phyloP scores from a whole-genome alignment of 1,140 invertebrate species.

The Oncopeltus fasciatus region DNA sequence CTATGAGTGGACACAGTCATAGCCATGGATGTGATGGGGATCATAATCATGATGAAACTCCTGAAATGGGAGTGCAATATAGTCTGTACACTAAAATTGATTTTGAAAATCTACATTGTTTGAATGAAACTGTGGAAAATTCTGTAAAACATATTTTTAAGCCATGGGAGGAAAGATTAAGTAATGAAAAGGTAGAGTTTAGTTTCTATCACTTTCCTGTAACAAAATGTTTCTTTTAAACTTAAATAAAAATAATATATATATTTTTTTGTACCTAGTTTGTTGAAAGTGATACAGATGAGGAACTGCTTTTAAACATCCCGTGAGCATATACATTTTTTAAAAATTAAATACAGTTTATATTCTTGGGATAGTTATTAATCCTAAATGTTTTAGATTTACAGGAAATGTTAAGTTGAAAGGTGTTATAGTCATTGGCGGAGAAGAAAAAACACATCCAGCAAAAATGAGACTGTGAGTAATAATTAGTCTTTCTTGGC shows the following conservation, averaged over 20 bases:
- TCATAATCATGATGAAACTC: conserved; percentile 41
- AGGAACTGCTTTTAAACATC: conserved; percentile 88
- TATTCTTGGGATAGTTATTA: too few species aligned
- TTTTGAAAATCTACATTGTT: conserved; percentile 70
- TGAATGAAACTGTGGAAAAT: conserved; percentile 75
- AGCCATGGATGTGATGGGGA: conserved; percentile 24
- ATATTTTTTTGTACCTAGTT: conserved; percentile 41
- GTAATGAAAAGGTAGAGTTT: conserved; percentile 49
- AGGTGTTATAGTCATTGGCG: conserved; percentile 79
- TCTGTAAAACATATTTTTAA: conserved; percentile 82
- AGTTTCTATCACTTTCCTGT: not conserved
- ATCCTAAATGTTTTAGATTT: conserved; percentile 54
- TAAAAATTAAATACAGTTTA: not conserved
- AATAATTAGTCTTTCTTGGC: too few species aligned
- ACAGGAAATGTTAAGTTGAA: conserved; percentile 89
- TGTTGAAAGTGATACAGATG: conserved; percentile 89
- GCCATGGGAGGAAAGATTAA: conserved; percentile 73
- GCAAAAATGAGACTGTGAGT: conserved; percentile 73
- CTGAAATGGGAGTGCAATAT: conserved; percentile 70
- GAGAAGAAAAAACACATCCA: conserved; percentile 70
- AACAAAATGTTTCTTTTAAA: not conserved
- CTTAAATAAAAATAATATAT: not conserved
- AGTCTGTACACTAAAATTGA: conserved; percentile 84
- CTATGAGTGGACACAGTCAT: conserved; percentile 14
- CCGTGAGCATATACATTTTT: conserved; percentile 42